phyloP scores from a whole-genome alignment of 92 coral and sea anemone species.

The Parazoanthus atlanticus region DNA sequence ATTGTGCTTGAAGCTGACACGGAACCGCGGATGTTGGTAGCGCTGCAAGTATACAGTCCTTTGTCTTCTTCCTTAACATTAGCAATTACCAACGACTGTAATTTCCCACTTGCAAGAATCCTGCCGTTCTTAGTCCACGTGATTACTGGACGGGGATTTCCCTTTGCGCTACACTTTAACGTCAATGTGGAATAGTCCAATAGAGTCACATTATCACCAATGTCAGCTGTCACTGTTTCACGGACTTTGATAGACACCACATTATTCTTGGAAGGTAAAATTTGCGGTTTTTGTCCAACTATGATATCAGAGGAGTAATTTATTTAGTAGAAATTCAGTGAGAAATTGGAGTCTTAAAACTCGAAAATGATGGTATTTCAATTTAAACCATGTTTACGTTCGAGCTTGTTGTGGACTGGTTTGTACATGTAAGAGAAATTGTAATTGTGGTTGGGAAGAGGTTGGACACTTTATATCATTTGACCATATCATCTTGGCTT shows the following conservation, averaged over 20 bases:
- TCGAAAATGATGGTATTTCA: no score
- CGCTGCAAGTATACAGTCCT: constrained; percentile 2
- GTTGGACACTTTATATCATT: no score
- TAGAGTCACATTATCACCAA: neutral
- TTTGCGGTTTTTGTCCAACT: constrained; percentile 26
- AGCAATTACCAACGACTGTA: neutral
- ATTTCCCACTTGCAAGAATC: neutral
- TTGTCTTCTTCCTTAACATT: neutral
- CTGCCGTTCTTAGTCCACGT: constrained; percentile 5
- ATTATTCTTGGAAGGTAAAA: neutral
- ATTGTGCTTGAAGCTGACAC: constrained; percentile 5
- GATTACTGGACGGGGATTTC: neutral
- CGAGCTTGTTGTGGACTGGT: no score
- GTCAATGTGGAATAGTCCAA: constrained; percentile 7
- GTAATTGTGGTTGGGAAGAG: no score
- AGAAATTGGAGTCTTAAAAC: neutral
- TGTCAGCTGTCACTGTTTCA: neutral
- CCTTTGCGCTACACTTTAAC: neutral
- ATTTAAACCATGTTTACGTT: no score
- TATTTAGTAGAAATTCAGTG: neutral
- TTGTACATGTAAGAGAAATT: no score
- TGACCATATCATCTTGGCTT: no score
- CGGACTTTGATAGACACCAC: constrained; percentile 6
- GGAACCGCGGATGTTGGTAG: constrained; percentile 7
- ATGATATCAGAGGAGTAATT: neutral